Evolutionary conservation across 2,113 vertebrate genomes (phyloP), one percentile per base, ranked within the genome.

Genomic region (Plecturocebus donacophilus): DNA sequence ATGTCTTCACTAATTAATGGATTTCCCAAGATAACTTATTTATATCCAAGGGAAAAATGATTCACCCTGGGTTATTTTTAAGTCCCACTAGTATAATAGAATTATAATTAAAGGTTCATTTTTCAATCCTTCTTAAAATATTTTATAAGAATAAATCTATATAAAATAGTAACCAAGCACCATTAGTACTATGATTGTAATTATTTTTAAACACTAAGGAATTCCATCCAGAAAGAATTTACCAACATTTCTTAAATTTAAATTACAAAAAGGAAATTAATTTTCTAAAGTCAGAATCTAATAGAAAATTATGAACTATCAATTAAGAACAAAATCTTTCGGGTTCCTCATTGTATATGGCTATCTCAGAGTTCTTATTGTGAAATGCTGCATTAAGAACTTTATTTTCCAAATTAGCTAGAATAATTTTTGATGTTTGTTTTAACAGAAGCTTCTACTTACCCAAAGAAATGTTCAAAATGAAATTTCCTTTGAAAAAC

Each of bases 401-500:
- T 35, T 66, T 61, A 88, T 58, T 25, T 42, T 23, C 30, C 20
- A 77, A 76, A 90, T 94, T 92, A 58, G 30, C 83, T 97, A 92
- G 70, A 87, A 95, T 64, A 96, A 76, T 93, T 94, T 95, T 68
- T 80, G 40, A 56, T 96, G 84, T 96, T 93, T 93, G 47, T 87
- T 84, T 97, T 86, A 97, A 83, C 30, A 96, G 95, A 84, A 80
- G 56, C 13, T 90, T 96, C 40, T 84, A 6, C 89, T 95, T 83
- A 94, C 42, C 81, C 49, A 86, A 42, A 93, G 27, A 85, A 82
- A 77, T 64, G 30, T 56, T 91, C 3, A 87, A 93, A 97, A 87
- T 97, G 58, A 92, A 93, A 88, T 97, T 97, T 97, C 56, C 94
- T 95, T 96, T 90, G 40, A 77, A 95, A 97, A 97, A 66, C 42